Conservation (phyloP, 2,888 invertebrate species). For the Coelogynopora nodosa region DNA sequence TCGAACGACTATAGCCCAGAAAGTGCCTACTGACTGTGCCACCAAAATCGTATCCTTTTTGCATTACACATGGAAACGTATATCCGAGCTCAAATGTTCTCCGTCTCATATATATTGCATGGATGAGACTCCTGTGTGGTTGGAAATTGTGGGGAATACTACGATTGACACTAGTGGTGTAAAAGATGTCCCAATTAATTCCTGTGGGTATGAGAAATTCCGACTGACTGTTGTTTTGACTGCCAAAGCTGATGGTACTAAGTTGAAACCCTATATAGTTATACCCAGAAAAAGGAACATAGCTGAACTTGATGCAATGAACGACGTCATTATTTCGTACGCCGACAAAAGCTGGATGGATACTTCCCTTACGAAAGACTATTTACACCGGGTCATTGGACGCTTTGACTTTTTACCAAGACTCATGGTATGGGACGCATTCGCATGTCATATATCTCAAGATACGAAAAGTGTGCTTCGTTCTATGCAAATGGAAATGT, state of each 20-base stretch:
- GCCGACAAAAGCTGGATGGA: slow-evolving; percentile 49
- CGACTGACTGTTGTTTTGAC: slow-evolving; percentile 49
- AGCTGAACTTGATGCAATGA: slow-evolving; percentile 32
- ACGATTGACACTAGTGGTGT: slow-evolving; percentile 46
- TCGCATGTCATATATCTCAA: slow-evolving; percentile 48
- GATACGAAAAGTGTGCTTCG: slow-evolving; percentile 47
- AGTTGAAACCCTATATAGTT: slow-evolving; percentile 47
- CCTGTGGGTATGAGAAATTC: slow-evolving; percentile 50
- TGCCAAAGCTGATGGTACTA: slow-evolving; percentile 48
- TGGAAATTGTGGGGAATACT: slow-evolving; percentile 41
- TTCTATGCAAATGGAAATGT: slow-evolving; percentile 40
- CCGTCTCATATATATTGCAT: not conserved
- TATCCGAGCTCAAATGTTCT: not conserved
- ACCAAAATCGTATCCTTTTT: not conserved
- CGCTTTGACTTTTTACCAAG: slow-evolving; percentile 43
- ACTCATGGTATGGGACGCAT: slow-evolving; percentile 49
- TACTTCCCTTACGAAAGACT: slow-evolving; percentile 46
- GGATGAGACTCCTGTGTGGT: slow-evolving; percentile 46
- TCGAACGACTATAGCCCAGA: not conserved
- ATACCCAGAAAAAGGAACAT: slow-evolving; percentile 45
- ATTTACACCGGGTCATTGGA: slow-evolving; percentile 44
- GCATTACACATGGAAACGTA: not conserved
- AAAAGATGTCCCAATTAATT: slow-evolving; percentile 48
- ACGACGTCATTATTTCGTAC: slow-evolving; percentile 34
- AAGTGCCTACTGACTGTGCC: slow-evolving; percentile 2